Conservation (phyloP, 2,888 invertebrate genomes). For the Cantharis nigra region DNA sequence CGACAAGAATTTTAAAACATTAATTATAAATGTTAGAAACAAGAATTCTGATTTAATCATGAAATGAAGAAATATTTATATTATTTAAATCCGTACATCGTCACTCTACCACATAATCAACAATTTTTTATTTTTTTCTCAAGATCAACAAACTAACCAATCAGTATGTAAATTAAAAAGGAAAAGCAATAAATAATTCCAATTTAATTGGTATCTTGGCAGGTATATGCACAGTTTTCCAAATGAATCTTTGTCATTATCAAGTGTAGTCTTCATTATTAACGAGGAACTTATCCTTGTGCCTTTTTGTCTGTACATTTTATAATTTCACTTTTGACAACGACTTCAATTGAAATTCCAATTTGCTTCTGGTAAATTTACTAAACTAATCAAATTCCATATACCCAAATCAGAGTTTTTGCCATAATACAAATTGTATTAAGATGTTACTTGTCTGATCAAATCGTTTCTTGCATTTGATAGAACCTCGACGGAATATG, state of each 20-base stretch:
- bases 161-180: conserved; percentile 25
- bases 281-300: not conserved
- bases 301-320: not conserved
- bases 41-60: conserved; percentile 7
- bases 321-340: not conserved
- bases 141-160: conserved; percentile 10
- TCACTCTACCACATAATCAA: conserved; percentile 14
- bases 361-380: not conserved
- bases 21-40: conserved; percentile 5
- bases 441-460: not conserved
- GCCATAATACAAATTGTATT: not conserved
- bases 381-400: not conserved
- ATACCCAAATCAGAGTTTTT: not conserved
- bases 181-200: conserved; percentile 21
- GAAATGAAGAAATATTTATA: conserved; percentile 20
- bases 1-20: conserved; percentile 11
- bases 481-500: conserved; percentile 12
- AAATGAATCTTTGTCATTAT: conserved; percentile 22
- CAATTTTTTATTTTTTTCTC: conserved; percentile 20
- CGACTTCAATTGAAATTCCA: not conserved
- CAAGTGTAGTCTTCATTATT: conserved; percentile 24
- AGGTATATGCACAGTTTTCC: conserved; percentile 18
- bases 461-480: conserved; percentile 6
- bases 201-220: conserved; percentile 24
- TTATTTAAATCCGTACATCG: conserved; percentile 17